These are phyloP conservation scores for Apotomis capreana DNA, from an alignment of 2,888 invertebrate genomes.

Conservation along the genomic window DNA sequence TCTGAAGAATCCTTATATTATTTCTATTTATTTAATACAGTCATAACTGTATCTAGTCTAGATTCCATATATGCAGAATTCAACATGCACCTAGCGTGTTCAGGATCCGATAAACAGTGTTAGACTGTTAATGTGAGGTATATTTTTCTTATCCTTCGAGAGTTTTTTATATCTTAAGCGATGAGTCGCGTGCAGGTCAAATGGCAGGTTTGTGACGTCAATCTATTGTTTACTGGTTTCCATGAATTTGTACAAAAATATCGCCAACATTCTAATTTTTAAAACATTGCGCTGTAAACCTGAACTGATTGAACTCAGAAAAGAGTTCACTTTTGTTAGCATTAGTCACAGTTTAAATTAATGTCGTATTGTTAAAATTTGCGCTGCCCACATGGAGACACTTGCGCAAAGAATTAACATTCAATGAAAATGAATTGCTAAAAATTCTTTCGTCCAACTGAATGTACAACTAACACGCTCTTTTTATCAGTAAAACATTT, in stretches of 20 bases:
- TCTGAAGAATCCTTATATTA: no score
- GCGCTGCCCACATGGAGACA: conserved; percentile 46
- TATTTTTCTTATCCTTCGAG: conserved; percentile 45
- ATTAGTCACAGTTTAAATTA: conserved; percentile 27
- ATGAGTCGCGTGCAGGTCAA: conserved; percentile 56
- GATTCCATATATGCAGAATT: neutral
- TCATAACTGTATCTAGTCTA: no score
- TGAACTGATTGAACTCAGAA: conserved; percentile 20
- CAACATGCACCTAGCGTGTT: conserved; percentile 11
- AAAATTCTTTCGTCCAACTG: conserved; percentile 44
- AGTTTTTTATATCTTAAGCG: conserved; percentile 50
- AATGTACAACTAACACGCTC: neutral
- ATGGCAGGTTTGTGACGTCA: conserved; percentile 55
- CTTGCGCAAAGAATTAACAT: conserved; percentile 51
- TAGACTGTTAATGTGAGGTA: neutral
- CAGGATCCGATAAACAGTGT: conserved; percentile 3
- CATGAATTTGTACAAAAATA: conserved; percentile 8
- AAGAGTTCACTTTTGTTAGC: conserved; percentile 27
- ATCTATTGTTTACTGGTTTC: conserved; percentile 45
- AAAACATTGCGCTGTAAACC: neutral
- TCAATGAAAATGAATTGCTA: conserved; percentile 49
- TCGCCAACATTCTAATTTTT: neutral
- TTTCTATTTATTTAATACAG: no score
- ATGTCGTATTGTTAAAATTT: conserved; percentile 30
- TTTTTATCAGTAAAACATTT: no score